A percentile compares a stretch with the other conserved stretches of the same genome.
Evolutionary conservation across 2,888 invertebrate genomes (phyloP).

Genomic region (Drosophila ochracea): DNA sequence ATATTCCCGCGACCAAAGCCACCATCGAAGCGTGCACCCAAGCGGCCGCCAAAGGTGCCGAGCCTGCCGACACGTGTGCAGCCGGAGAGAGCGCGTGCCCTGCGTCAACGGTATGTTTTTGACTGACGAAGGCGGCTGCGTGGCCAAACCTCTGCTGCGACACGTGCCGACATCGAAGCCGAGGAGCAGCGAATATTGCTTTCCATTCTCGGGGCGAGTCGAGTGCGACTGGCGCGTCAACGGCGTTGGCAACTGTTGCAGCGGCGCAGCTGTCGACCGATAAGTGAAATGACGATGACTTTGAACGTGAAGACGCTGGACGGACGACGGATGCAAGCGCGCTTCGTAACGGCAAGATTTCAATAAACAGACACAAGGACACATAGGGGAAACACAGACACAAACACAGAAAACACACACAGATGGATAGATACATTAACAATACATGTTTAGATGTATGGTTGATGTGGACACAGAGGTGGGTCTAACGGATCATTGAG

Average conservation of each 20-base stretch:
- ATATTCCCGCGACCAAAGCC: conserved; percentile 61
- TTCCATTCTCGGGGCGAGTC: conserved; percentile 42
- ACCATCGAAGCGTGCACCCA: conserved; percentile 10
- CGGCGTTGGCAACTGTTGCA: conserved; percentile 1
- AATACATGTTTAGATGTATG: conserved; percentile 18
- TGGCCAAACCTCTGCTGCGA: not conserved
- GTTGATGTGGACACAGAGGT: conserved; percentile 23
- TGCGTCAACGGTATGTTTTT: conserved; percentile 77
- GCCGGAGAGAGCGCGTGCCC: conserved; percentile 75
- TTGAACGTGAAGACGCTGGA: conserved; percentile 3
- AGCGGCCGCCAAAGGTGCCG: conserved; percentile 38
- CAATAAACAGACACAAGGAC: conserved; percentile 12
- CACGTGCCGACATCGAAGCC: conserved; percentile 8
- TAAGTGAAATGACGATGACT: conserved; percentile 7
- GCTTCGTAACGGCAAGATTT: conserved; percentile 15
- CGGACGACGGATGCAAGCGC: conserved; percentile 11
- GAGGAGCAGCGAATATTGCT: conserved; percentile 32
- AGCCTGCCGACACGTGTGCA: conserved; percentile 62
- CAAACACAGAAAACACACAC: conserved; percentile 1
- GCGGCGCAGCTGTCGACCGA: conserved; percentile 39
- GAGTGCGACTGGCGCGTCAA: not conserved
- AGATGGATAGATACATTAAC: conserved; percentile 1
- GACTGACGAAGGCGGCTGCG: conserved; percentile 71
- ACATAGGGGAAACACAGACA: conserved; percentile 3
- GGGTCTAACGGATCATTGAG: conserved; percentile 53